Conservation (phyloP, 2,113 vertebrate genomes). For the Syrrhaptes paradoxus region DNA sequence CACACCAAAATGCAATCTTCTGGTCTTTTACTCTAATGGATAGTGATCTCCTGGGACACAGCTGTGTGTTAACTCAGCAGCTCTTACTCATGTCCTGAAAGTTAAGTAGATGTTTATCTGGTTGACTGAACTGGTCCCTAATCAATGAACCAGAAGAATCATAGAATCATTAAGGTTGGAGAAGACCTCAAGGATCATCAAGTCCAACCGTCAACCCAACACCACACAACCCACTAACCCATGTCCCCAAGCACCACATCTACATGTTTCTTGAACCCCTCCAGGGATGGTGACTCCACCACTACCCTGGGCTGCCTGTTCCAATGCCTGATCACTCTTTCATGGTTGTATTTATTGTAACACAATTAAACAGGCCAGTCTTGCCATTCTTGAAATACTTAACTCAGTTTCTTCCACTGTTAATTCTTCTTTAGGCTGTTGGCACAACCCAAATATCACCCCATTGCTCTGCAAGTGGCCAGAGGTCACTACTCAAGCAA, state of each 20-base stretch:
- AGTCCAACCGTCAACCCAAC: too few species aligned
- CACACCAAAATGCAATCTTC: background rate
- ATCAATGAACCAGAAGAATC: background rate
- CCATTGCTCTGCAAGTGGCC: background rate
- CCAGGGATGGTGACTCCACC: too few species aligned
- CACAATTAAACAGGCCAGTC: background rate
- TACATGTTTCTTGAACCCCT: too few species aligned
- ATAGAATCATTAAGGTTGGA: too few species aligned
- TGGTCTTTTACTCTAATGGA: background rate
- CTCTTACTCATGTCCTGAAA: background rate
- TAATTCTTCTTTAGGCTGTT: background rate
- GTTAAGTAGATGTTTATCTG: background rate
- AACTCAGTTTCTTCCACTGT: background rate
- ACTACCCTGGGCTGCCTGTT: too few species aligned
- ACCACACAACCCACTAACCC: too few species aligned
- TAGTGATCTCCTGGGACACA: background rate
- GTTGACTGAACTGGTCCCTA: background rate
- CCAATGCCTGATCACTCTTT: background rate
- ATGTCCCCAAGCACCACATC: too few species aligned
- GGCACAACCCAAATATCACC: background rate
- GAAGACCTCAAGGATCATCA: too few species aligned
- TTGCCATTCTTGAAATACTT: background rate
- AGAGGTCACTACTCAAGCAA: background rate
- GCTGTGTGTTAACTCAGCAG: background rate
- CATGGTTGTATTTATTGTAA: background rate